A percentile compares a stretch with the other conserved stretches of the same genome.
These are phyloP conservation scores for Pecten maximus DNA, from an alignment of 2,888 invertebrate genomes.

Conservation along the genomic window DNA sequence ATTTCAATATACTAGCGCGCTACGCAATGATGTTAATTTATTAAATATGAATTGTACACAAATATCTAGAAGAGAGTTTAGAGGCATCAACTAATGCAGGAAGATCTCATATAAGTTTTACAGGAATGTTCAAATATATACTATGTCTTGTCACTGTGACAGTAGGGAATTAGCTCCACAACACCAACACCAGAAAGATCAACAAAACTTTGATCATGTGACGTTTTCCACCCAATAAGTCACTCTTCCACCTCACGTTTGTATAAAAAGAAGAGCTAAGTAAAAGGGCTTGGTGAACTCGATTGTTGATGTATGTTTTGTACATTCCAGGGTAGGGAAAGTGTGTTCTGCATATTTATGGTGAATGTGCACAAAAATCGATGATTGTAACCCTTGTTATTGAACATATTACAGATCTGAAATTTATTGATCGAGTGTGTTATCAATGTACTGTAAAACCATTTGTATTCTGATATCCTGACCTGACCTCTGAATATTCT, in stretches of 20 bases:
- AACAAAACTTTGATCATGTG: background rate
- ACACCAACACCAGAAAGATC: background rate
- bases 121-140: background rate
- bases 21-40: background rate
- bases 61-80: background rate
- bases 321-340: background rate
- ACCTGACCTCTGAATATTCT: too few relatives aligned
- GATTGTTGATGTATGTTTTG: background rate
- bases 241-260: background rate
- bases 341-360: background rate
- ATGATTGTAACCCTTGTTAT: background rate
- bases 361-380: background rate
- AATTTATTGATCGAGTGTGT: background rate
- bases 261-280: background rate
- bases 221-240: background rate
- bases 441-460: background rate
- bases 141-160: background rate
- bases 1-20: background rate
- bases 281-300: background rate
- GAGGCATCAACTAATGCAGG: background rate
- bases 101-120: background rate
- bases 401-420: background rate
- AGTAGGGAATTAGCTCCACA: background rate
- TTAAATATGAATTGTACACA: background rate
- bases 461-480: too few relatives aligned